phyloP scores from a whole-genome alignment of 1,140 invertebrate genomes.

The Drosophila bocqueti region DNA sequence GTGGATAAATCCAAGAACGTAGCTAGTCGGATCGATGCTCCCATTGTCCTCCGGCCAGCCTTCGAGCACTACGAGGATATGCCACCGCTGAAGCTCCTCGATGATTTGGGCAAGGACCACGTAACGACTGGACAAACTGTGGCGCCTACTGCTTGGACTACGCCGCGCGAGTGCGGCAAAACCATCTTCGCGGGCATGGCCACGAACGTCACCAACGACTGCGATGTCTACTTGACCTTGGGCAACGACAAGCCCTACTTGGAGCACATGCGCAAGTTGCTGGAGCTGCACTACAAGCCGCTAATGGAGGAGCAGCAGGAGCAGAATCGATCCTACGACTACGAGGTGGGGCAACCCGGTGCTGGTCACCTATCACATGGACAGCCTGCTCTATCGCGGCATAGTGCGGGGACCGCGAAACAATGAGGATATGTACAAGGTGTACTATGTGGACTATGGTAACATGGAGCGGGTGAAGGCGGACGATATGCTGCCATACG shows the following conservation, averaged over 20 bases:
- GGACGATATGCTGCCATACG: conserved; percentile 86
- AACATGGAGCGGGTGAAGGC: conserved; percentile 86
- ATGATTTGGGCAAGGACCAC: conserved; percentile 29
- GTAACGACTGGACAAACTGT: conserved; percentile 28
- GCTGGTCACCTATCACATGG: conserved; percentile 87
- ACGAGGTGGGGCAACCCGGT: conserved; percentile 87
- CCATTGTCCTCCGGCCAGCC: accelerated
- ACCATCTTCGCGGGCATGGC: conserved; percentile 85
- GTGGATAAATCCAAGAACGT: neutral
- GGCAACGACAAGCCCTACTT: conserved; percentile 84
- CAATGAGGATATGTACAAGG: conserved; percentile 79
- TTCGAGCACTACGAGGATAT: conserved; percentile 52
- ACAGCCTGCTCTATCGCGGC: conserved; percentile 88
- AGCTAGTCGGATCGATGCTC: neutral
- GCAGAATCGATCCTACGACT: conserved; percentile 84
- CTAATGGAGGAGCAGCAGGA: conserved; percentile 48
- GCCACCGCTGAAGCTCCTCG: conserved; percentile 46
- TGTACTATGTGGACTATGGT: conserved; percentile 89
- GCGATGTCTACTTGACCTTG: conserved; percentile 86
- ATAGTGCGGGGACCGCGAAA: conserved; percentile 80
- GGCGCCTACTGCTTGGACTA: conserved; percentile 53
- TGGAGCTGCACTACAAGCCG: conserved; percentile 17
- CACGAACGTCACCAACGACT: conserved; percentile 87
- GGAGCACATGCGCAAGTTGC: conserved; percentile 84
- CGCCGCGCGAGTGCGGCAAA: conserved; percentile 55